Conservation (phyloP, 2,797 vertebrate genomes). For the Smutsia temminckii region DNA sequence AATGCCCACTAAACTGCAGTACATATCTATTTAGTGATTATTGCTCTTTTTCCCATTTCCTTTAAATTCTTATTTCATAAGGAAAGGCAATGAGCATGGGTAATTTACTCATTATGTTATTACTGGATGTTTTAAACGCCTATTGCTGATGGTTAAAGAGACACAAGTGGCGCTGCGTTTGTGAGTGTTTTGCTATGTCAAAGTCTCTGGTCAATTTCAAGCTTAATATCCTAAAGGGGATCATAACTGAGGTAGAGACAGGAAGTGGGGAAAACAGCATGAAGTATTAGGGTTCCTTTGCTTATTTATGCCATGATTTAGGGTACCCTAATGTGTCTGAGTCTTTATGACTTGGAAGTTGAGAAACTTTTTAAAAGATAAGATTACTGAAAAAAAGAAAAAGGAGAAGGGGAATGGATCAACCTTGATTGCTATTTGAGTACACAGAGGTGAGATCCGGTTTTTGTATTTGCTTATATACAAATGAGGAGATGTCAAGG, state of each 20-base stretch:
- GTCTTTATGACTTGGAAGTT: neutral
- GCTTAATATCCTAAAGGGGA: neutral
- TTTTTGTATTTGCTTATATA: slow-evolving; percentile 11
- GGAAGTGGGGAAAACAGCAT: neutral
- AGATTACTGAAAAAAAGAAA: neutral
- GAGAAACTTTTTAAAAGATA: neutral
- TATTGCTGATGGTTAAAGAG: neutral
- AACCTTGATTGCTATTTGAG: slow-evolving; percentile 20
- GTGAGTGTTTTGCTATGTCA: neutral
- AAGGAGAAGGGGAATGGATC: neutral
- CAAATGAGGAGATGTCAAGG: neutral
- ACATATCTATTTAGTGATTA: neutral
- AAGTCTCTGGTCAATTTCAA: neutral
- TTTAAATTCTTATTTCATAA: neutral
- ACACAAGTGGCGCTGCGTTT: neutral
- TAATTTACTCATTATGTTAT: neutral
- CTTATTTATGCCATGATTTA: slow-evolving; percentile 1
- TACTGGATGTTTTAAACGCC: neutral
- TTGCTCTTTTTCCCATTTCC: neutral
- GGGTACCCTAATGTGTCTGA: neutral
- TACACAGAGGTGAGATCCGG: slow-evolving; percentile 7
- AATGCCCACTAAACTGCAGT: neutral
- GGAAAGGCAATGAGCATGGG: neutral
- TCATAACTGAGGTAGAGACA: neutral
- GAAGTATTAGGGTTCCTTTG: neutral